Percentiles rank a stretch among this genome's conserved stretches.
Conservation (phyloP, 1,140 invertebrate genomes). For the Melanaphis sacchari region DNA sequence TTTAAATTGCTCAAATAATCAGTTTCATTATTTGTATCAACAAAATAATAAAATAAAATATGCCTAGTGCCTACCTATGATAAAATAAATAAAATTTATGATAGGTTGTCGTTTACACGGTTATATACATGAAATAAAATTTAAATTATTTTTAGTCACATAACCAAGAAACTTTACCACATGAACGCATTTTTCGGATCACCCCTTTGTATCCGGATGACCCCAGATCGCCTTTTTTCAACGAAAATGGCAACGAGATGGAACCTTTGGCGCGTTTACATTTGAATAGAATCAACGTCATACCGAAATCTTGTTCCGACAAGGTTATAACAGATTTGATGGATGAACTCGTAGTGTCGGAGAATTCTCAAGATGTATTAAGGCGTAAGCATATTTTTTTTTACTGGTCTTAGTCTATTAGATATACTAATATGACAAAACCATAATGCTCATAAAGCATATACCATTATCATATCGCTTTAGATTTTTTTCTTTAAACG, state of each 20-base stretch:
- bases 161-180: constrained; percentile 84
- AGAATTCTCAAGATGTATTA: constrained; percentile 75
- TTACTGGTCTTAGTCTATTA: background rate
- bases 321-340: constrained; percentile 50
- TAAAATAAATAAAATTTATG: background rate
- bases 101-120: background rate
- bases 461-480: background rate
- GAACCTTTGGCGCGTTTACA: constrained; percentile 60
- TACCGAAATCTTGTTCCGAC: constrained; percentile 57
- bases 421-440: no score
- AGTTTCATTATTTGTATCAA: background rate
- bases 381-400: constrained; percentile 71
- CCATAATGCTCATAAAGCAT: background rate
- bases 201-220: constrained; percentile 87
- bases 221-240: constrained; percentile 89
- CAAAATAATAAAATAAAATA: background rate
- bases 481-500: background rate
- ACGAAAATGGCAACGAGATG: constrained; percentile 76
- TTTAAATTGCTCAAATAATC: background rate
- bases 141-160: constrained; percentile 70
- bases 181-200: constrained; percentile 87
- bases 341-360: constrained; percentile 68
- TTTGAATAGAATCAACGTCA: constrained; percentile 51
- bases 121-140: background rate
- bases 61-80: no score